Base-by-base conservation (phyloP, 2,888 invertebrate genomes). In the Philereme transversata region DNA sequence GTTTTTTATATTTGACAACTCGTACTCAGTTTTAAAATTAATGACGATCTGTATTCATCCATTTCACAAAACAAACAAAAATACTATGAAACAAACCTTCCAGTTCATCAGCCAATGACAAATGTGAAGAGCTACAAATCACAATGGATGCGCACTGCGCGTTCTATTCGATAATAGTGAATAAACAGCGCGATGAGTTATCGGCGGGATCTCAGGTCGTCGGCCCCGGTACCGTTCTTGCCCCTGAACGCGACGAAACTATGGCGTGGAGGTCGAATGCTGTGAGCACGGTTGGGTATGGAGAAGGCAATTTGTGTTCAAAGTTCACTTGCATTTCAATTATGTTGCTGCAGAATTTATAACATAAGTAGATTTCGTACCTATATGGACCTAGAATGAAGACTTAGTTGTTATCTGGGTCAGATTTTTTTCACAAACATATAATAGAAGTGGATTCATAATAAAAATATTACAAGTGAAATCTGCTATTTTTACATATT, bases 221-320 rank as follows among this genome's bases (percentile, higher is more conserved):
- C 88, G 91, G 77, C 91, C 90, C 86, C 87, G 78, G 90, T 90
- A 88, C 91, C 90, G 91, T 91, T 91, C 87, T 88, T 87, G 90
- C 88, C 89, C 84, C 90, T 86, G 89, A 83, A 87, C 86, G 83
- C 86, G 85, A 86, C 88, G 81, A 88, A 88, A 87, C 87, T 81
- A 76, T 58, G 47, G 75, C 70, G 72, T 72, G 55, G 69, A 75
- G 61, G 57, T 64, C 44, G 35, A 71, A 77, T 55, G 6, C 59
- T 57, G 49, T 62, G 69, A 72, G 72, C 65, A 57, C 62, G 38
- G 54, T 44, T 43, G 4, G 11, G 11, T 57, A 69, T 76, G 82
- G 88, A 88, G 74, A 72, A 53, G 87, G 84, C 62, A 76, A 65
- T 59, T 57, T 64, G 33, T 10, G 4, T 34, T 43, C 9, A 22